A percentile compares a stretch with the other conserved stretches of the same genome.
Conservation (phyloP, 2,888 invertebrate species). For the Apodemia mormo region DNA sequence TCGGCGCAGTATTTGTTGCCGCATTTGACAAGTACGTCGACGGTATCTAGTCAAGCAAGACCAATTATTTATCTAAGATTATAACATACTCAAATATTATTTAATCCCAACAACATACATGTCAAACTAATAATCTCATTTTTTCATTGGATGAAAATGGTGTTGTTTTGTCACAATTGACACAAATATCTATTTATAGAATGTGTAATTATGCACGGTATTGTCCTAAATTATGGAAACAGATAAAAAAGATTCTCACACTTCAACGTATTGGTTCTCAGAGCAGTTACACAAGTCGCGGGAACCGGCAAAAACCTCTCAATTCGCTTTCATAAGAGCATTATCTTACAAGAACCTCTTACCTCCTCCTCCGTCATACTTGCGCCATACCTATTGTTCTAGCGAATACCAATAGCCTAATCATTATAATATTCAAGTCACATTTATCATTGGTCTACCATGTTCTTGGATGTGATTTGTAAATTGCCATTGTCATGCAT, state of each 20-base stretch:
- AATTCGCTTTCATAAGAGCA: slow-evolving; percentile 37
- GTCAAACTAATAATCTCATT: no score
- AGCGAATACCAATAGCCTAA: slow-evolving; percentile 1
- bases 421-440: background rate
- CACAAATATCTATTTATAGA: no score
- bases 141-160: no score
- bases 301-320: slow-evolving; percentile 35
- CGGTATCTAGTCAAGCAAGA: no score
- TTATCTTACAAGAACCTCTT: slow-evolving; percentile 17
- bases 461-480: background rate
- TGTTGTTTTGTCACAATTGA: no score
- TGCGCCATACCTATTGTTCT: slow-evolving; percentile 14
- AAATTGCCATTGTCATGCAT: background rate
- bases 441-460: background rate
- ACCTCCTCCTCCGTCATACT: background rate
- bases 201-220: background rate
- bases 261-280: slow-evolving; percentile 11
- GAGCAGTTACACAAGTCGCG: slow-evolving; percentile 32
- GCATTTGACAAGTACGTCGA: no score
- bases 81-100: no score
- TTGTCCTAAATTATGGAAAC: slow-evolving; percentile 5
- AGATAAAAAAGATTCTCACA: background rate
- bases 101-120: no score
- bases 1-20: no score
- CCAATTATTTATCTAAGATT: no score